Evolutionary conservation across 2,797 vertebrate genomes (phyloP), one percentile per base, ranked within the genome.

Genomic region (Paramormyrops hopkinsi): DNA sequence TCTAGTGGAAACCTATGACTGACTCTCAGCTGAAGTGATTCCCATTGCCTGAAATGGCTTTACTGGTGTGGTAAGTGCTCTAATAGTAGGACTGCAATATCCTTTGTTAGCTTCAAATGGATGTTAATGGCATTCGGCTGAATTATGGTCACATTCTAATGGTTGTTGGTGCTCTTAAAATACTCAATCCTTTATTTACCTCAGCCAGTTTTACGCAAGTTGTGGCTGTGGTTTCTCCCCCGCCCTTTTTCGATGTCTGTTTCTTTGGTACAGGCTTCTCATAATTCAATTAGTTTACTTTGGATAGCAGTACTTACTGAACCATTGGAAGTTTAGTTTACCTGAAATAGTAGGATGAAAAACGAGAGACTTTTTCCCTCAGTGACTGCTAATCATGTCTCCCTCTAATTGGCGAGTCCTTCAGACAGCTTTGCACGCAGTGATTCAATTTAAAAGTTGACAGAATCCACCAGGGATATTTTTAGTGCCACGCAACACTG

Each of bases 121-220:
- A 44, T 14, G 33, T 91, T 51, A 44, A 50, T 79, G 87, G 37
- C 59, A 22, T 89, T 73, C 19, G 62, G 65, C 82, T 88, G 50
- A 89, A 90, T 86, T 89, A 65, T 25, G 19, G 41, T 88, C 41
- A 17, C 48, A 33, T 82, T 89, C 33, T 90, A 88, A 89, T 90
- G 76, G 76, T 46, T 84, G 82, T 11, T 9, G 82, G n/a, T 79
- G 41, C 83, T 29, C 17, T 88, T 12, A 85, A 83, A 90, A 48
- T 46, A 44, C 83, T 84, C 3, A 51, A 2, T 48, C n/a, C 19
- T 48, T 84, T 83, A 73, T 48, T 84, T 48, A 48, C 79, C n/a
- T 48, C 79, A 6, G 46, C 46, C 44, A 84, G 46, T 25, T 11
- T 48, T 48, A 50, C 3, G 1, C 82, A 50, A 6, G 46, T 22